Evolutionary conservation across 2,113 vertebrate genomes (phyloP).

Genomic region (Dromas ardeola): DNA sequence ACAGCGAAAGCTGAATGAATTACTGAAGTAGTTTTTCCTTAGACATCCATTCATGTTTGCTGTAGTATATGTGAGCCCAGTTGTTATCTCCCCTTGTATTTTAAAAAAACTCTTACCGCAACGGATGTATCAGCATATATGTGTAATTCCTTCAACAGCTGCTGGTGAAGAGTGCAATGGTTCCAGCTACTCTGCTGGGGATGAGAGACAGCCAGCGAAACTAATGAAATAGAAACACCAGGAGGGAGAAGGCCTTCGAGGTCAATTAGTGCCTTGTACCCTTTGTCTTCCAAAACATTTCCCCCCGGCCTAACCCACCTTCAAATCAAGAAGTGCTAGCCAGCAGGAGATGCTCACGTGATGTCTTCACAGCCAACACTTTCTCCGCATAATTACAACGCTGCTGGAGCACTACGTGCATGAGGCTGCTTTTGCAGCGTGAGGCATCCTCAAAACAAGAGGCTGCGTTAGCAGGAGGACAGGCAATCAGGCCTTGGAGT

Average conservation of each 20-base stretch:
- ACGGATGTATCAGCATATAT: not conserved
- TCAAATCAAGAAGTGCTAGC: not conserved
- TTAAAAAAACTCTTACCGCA: not conserved
- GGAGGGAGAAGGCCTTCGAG: not conserved
- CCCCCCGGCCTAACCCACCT: accelerated
- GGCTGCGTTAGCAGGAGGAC: not conserved
- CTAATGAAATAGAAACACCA: not conserved
- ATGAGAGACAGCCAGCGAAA: not conserved
- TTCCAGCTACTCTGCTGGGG: not conserved
- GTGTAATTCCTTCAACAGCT: not conserved
- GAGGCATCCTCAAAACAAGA: not conserved
- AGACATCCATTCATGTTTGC: not conserved
- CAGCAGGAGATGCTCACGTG: not conserved
- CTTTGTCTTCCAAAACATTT: not conserved
- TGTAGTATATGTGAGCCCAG: not conserved
- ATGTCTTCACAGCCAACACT: not conserved
- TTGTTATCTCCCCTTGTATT: not conserved
- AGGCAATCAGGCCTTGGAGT: not conserved
- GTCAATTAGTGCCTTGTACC: not conserved
- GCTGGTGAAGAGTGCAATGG: not conserved
- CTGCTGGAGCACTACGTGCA: accelerated
- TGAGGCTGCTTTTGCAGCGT: not conserved
- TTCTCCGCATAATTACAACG: accelerated
- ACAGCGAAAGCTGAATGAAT: conserved; percentile 1
- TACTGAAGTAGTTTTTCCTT: not conserved